Evolutionary conservation across 1,140 invertebrate species (phyloP), one percentile per base, ranked within the genome.

Genomic region (Schlechtendalia chinensis): DNA sequence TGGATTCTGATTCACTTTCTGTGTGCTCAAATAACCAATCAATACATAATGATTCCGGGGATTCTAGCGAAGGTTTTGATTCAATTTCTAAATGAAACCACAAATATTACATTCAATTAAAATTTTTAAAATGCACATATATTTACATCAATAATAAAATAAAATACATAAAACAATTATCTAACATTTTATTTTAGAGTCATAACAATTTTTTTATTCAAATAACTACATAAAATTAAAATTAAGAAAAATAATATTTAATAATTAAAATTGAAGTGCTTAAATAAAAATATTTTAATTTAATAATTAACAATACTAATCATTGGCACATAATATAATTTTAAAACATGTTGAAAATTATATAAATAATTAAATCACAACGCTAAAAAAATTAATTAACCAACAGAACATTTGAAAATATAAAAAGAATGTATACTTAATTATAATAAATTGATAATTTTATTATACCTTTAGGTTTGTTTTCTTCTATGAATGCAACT

Each of bases 21-120:
- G 86, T 86, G 63, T 87, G 86, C 32, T 88, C 88, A 82, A 89
- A 89, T 1, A 89, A 84, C 86, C 87, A 88, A 82, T 88, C 86
- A 39, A 89, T 85, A 11, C 88, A 88, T 65, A 87, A 81, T 47
- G 50, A 67, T 45, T 65, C 53, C 58, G 81, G 61, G 14, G 81
- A 80, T 56, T 63, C 61, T 32, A 69, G 16, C 27, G 29, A 17
- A n/a, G 22, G 45, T 67, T 80, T 56, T 29, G 29, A 39, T 22
- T 29, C 56, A 32, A 56, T 50, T 45, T 81, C 81, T 74, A 59
- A 50, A 50, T 39, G 32, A 47, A 65, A 67, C 45, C 32, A 74
- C 29, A 63, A n/a, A 39, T 47, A 75, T 45, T 65, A 39, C 1
- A 39, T 4, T n/a, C 19, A 65, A 5, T 65, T 3, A 67, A 45